Evolutionary conservation across 2,113 vertebrate species (phyloP).

Genomic region (Myanophis thanlyinensis): DNA sequence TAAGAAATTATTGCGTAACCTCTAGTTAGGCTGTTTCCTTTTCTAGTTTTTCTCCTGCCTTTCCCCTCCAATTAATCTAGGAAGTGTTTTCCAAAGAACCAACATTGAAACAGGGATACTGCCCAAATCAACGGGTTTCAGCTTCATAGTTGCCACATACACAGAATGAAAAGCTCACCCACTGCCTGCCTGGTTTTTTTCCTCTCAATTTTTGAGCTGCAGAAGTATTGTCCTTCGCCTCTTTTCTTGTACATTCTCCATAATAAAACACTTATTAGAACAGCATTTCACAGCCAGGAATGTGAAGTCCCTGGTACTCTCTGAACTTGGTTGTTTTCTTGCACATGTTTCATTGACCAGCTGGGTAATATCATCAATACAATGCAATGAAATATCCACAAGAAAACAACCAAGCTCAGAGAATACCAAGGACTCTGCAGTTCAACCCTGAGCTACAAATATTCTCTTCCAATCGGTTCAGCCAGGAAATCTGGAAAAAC

Average conservation of each 20-base stretch:
- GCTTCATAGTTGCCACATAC: fast-evolving
- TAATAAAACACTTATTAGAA: background rate
- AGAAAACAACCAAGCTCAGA: background rate
- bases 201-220: background rate
- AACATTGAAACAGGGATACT: constrained; percentile 22
- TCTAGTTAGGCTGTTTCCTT: constrained; percentile 22
- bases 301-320: background rate
- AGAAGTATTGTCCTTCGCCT: background rate
- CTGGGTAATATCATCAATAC: background rate
- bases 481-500: background rate
- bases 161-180: background rate
- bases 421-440: background rate
- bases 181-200: fast-evolving
- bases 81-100: fast-evolving
- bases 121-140: background rate
- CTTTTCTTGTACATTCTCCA: background rate
- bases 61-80: constrained; percentile 31
- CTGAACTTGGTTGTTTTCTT: background rate
- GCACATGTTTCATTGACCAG: background rate
- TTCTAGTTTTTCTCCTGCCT: background rate
- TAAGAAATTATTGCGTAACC: constrained; percentile 47
- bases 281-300: background rate
- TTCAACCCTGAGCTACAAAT: background rate
- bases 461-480: background rate
- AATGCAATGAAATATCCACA: background rate